Evolutionary conservation across 1,140 invertebrate genomes (phyloP), one percentile per base, ranked within the genome.

Genomic region (Heterodera carotae): DNA sequence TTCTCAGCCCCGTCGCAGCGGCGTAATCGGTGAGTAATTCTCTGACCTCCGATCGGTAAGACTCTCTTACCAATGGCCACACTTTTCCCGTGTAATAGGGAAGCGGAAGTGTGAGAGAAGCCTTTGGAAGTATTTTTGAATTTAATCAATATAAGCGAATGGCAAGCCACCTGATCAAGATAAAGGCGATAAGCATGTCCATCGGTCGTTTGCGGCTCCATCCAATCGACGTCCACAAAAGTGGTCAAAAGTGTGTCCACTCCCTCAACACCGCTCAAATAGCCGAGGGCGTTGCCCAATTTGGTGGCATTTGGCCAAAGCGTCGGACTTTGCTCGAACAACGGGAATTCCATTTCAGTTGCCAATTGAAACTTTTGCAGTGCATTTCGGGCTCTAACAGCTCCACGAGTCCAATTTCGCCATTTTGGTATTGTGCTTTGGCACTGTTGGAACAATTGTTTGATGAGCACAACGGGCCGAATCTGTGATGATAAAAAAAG

Each of bases 141-240:
- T n/a, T 60, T 33, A n/a, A 15, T 75, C 69, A n/a, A n/a, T n/a
- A n/a, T 33, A 2, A 75, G n/a, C 12, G n/a, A 25, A n/a, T 7
- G 59, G n/a, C 59, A 62, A 4, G n/a, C 12, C 29, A 74, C 48
- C 60, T 84, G 83, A 66, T 84, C 83, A n/a, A 84, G 27, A 59
- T 75, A 77, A 25, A 84, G 34, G 1, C 76, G 73, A 60, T 80
- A 84, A 34, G 80, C 70, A 25, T 78, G 31, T 15, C 69, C 39
- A 15, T 60, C 43, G 27, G 60, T 66, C 29, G 73, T 77, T 39
- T 80, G 66, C 5, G 84, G 82, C 66, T 84, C 78, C 25, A 76
- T 75, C 84, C 84, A 84, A 64, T 84, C 82, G 12, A 84, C 85
- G 56, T 84, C 84, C 10, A 84, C 77, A 34, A 48, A 36, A 22